These are phyloP conservation scores for Pocillopora verrucosa DNA, from an alignment of 64 coral and sea anemone genomes.

Conservation along the genomic window DNA sequence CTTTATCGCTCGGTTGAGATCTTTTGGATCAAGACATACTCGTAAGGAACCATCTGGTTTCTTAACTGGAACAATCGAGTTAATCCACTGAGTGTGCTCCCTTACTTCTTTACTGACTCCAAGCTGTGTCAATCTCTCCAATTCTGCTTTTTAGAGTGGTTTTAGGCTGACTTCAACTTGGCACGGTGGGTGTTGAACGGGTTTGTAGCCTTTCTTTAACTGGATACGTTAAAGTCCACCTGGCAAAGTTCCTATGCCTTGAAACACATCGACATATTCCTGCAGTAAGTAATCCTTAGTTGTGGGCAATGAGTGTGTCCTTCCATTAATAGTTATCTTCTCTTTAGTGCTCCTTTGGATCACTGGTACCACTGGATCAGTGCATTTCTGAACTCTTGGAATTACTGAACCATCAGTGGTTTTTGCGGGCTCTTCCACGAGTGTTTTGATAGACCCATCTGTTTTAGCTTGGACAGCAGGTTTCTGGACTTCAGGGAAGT, in stretches of 20 bases:
- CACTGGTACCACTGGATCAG: too few species aligned
- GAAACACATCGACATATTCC: conserved; percentile 38
- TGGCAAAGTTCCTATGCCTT: conserved; percentile 48
- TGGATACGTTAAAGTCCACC: conserved; percentile 51
- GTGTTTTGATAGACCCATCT: not conserved
- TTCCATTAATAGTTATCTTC: conserved; percentile 30
- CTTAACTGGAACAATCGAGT: not conserved
- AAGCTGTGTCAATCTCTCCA: conserved; percentile 54
- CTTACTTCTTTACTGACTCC: conserved; percentile 59
- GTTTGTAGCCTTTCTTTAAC: conserved; percentile 27
- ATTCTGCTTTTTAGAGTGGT: conserved; percentile 44
- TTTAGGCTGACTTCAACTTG: conserved; percentile 47
- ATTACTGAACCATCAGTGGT: not conserved
- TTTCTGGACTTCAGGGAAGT: conserved; percentile 10
- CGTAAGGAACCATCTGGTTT: conserved; percentile 26
- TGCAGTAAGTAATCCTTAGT: conserved; percentile 47
- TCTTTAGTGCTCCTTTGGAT: not conserved
- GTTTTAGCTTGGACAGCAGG: conserved; percentile 2
- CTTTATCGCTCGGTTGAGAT: conserved; percentile 13
- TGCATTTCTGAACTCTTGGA: conserved; percentile 6
- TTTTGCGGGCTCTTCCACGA: not conserved
- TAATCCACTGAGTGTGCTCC: conserved; percentile 28
- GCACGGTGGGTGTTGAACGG: conserved; percentile 26
- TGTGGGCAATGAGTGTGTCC: conserved; percentile 27
- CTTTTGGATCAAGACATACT: conserved; percentile 29